Evolutionary conservation across 1,140 invertebrate genomes (phyloP).

Genomic region (Drosophila nasuta): DNA sequence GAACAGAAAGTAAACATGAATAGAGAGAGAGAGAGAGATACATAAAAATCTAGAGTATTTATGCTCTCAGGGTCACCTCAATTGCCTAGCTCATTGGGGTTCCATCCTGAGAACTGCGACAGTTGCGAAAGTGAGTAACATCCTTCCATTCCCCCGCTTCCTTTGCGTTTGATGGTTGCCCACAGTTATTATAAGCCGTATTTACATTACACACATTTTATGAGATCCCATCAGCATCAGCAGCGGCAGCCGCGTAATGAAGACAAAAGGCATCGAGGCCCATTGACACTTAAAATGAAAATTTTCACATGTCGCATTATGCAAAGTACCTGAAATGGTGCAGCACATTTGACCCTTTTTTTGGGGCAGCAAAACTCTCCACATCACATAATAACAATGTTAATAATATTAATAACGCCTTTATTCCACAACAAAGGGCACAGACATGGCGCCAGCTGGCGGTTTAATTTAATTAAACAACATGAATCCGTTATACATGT

Average conservation of each 20-base stretch:
- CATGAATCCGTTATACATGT: slow-evolving; percentile 73
- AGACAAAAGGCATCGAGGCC: slow-evolving; percentile 64
- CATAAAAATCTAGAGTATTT: background rate
- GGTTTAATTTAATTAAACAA: slow-evolving; percentile 83
- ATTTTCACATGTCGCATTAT: slow-evolving; percentile 73
- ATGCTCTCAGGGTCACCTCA: slow-evolving; percentile 43
- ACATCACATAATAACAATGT: slow-evolving; percentile 54
- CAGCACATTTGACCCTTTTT: slow-evolving; percentile 59
- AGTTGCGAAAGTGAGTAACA: slow-evolving; percentile 17
- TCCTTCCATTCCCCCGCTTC: slow-evolving; percentile 19
- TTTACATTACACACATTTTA: slow-evolving; percentile 57
- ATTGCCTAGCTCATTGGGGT: slow-evolving; percentile 20
- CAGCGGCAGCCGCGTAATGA: slow-evolving; percentile 53
- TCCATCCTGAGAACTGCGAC: slow-evolving; percentile 35
- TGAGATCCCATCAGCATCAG: slow-evolving; percentile 46
- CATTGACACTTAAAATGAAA: slow-evolving; percentile 69
- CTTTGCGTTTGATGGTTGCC: slow-evolving; percentile 11
- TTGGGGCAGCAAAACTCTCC: slow-evolving; percentile 13
- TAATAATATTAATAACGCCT: slow-evolving; percentile 83
- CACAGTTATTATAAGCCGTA: slow-evolving; percentile 46
- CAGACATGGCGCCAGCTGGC: slow-evolving; percentile 53
- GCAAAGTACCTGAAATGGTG: slow-evolving; percentile 71
- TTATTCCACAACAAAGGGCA: slow-evolving; percentile 73
- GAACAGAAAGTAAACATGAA: slow-evolving; percentile 48
- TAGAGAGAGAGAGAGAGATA: slow-evolving; percentile 1